phyloP scores from a whole-genome alignment of 2,113 vertebrate genomes.

The Thomomys bottae region DNA sequence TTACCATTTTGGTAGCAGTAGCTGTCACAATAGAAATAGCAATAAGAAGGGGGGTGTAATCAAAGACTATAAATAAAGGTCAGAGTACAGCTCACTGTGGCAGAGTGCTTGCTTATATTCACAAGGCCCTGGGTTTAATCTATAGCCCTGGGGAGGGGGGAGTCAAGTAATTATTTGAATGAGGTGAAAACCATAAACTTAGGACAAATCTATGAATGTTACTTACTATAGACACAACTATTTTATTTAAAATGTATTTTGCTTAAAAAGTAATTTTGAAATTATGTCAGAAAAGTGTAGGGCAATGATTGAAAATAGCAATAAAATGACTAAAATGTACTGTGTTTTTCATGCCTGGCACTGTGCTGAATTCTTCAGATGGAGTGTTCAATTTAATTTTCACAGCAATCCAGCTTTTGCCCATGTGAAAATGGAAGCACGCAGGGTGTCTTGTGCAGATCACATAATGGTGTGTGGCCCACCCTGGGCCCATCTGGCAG shows the following conservation, averaged over 20 bases:
- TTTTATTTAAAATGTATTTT: not conserved
- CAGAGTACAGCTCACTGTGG: too few species aligned
- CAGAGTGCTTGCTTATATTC: too few species aligned
- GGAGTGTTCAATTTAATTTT: not conserved
- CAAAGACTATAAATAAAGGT: too few species aligned
- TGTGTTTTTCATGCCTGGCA: not conserved
- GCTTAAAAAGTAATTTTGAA: not conserved
- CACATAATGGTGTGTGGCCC: not conserved
- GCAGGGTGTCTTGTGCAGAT: not conserved
- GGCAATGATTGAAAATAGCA: not conserved
- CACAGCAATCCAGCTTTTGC: not conserved
- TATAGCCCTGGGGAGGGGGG: too few species aligned
- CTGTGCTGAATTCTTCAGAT: not conserved
- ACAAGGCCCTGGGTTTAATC: too few species aligned
- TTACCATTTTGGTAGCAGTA: not conserved
- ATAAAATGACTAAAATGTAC: not conserved
- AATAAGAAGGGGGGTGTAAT: not conserved
- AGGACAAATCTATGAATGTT: not conserved
- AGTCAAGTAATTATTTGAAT: not conserved
- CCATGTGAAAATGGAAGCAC: not conserved
- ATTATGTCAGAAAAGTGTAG: not conserved
- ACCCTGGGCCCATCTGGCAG: not conserved
- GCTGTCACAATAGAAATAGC: too few species aligned
- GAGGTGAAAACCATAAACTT: not conserved
- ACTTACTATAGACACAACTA: not conserved